Base-by-base conservation (phyloP, 1,140 invertebrate genomes). In the Phymastichus coffea region DNA sequence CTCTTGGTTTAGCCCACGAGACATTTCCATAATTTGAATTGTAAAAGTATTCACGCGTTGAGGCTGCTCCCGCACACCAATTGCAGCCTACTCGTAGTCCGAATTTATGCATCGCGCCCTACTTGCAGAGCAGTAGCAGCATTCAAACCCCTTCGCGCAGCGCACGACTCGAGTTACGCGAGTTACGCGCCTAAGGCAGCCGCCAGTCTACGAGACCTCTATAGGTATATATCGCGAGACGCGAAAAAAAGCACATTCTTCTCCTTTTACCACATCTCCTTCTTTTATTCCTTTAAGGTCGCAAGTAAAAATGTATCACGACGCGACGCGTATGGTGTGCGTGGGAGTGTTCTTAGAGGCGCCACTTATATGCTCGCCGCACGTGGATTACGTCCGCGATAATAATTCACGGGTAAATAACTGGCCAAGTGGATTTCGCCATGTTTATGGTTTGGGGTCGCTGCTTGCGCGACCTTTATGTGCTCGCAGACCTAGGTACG, bases 11-110 rank as follows among this genome's bases (percentile, higher is more conserved):
- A n/a, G n/a, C n/a, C n/a, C n/a, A n/a, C n/a, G n/a, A n/a, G n/a
- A n/a, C 4, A 58, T 58, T 58, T 58, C 44, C 43, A 53, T 49
- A 54, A 61, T 55, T 55, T 54, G 58, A 61, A 61, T 61, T 61
- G 58, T 61, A 54, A 54, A 53, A 53, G 53, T 49, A 28, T 54
- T 59, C n/a, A n/a, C n/a, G n/a, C n/a, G n/a, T n/a, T n/a, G n/a
- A n/a, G n/a, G n/a, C n/a, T n/a, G n/a, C n/a, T n/a, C n/a, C 46
- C 48, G 57, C 57, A 35, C 51, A 43, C 49, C 57, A 53, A 60
- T 60, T 53, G 58, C 58, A 48, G 51, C n/a, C n/a, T n/a, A n/a
- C n/a, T n/a, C n/a, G n/a, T n/a, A n/a, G n/a, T n/a, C n/a, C n/a
- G n/a, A 35, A 61, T 55, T 61, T 61, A 61, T 61, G 58, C 37